Conservation (phyloP, 2,113 vertebrate species). For the Cyanoliseus patagonus region DNA sequence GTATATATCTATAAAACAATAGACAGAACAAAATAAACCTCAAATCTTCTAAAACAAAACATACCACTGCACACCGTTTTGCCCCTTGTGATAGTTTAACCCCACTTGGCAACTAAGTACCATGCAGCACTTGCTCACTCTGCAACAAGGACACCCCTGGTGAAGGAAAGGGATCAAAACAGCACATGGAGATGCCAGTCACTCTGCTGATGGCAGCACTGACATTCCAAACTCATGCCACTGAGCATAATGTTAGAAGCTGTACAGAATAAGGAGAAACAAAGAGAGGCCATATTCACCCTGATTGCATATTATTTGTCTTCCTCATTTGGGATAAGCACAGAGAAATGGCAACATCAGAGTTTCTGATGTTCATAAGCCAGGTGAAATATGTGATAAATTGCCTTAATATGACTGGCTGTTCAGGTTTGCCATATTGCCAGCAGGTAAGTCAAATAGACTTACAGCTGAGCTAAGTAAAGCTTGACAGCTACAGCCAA, state of each 20-base stretch:
- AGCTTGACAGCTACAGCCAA: neutral
- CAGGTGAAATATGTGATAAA: neutral
- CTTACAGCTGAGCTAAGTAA: neutral
- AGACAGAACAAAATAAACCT: neutral
- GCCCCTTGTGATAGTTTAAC: neutral
- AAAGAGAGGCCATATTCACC: neutral
- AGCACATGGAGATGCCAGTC: fast-evolving
- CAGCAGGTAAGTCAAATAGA: neutral
- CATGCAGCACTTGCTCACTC: neutral
- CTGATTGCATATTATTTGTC: neutral
- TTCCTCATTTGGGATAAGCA: neutral
- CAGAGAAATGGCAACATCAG: neutral
- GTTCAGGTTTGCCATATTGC: neutral
- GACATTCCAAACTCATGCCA: neutral
- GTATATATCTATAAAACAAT: neutral
- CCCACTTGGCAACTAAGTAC: neutral
- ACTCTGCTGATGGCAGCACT: neutral
- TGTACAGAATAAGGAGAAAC: neutral
- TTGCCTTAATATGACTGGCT: neutral
- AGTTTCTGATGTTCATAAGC: neutral
- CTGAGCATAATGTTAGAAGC: neutral
- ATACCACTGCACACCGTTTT: neutral
- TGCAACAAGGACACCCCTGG: neutral
- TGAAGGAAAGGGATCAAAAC: neutral
- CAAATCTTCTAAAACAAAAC: neutral